Evolutionary conservation across 2,113 vertebrate genomes (phyloP).

Genomic region (Cygnus atratus): DNA sequence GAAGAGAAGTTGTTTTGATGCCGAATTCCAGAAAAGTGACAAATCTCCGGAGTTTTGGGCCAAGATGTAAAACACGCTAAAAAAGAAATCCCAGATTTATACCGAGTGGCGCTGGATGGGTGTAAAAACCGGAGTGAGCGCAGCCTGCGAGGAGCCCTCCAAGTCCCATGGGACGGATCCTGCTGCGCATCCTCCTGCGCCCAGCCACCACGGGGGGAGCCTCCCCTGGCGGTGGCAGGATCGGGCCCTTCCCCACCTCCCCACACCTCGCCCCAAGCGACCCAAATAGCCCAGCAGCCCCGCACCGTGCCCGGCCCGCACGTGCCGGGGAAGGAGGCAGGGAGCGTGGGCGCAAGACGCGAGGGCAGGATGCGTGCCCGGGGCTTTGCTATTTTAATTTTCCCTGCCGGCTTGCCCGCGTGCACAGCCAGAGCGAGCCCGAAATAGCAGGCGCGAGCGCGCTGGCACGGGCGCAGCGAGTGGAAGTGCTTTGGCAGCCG

Average conservation of each 20-base stretch:
- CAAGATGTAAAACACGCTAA: background rate
- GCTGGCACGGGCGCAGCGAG: background rate
- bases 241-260: background rate
- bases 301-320: background rate
- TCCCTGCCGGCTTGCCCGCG: background rate
- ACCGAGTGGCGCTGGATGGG: background rate
- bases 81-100: background rate
- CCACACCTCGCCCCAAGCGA: background rate
- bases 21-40: background rate
- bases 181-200: accelerated
- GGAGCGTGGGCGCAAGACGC: background rate
- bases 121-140: background rate
- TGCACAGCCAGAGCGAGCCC: background rate
- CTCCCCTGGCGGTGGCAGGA: background rate
- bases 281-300: background rate
- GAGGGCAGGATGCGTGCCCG: background rate
- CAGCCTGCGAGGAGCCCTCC: background rate
- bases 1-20: background rate
- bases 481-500: background rate
- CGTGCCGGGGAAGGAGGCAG: background rate
- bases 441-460: background rate
- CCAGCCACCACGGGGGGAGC: accelerated
- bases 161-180: accelerated
- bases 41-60: background rate
- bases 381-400: background rate